Percentiles rank a stretch among this genome's conserved stretches.
phyloP scores from a whole-genome alignment of 2,797 vertebrate species.

The Brotula barbata region DNA sequence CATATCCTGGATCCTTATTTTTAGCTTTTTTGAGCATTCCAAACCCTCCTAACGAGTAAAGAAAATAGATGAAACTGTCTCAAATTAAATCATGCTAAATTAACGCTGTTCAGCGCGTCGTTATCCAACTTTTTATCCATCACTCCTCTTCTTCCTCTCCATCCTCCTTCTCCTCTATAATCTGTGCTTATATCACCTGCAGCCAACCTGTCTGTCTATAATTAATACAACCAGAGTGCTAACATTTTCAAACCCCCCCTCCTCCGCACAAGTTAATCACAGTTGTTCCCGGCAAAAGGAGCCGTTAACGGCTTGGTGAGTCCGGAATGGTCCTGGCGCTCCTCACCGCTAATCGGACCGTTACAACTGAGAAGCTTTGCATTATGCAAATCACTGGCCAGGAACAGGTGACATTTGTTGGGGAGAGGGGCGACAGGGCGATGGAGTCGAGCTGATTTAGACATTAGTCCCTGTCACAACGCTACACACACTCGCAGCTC shows the following conservation, averaged over 20 bases:
- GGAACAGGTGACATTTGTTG: constrained; percentile 99
- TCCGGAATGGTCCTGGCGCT: constrained; percentile 90
- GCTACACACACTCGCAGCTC: constrained; percentile 79
- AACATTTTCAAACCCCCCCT: constrained; percentile 47
- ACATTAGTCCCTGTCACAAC: constrained; percentile 99
- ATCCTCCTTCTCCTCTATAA: background rate
- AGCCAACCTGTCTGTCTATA: constrained; percentile 48
- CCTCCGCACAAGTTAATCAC: constrained; percentile 85
- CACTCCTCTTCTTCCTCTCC: background rate
- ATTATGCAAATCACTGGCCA: constrained; percentile 99
- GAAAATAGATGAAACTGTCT: too few relatives aligned
- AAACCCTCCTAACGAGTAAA: too few relatives aligned
- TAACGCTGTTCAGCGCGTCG: too few relatives aligned
- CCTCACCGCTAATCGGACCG: constrained; percentile 95
- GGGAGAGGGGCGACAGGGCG: constrained; percentile 87
- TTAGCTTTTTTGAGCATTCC: too few relatives aligned
- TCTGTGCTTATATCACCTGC: constrained; percentile 36
- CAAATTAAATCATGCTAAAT: too few relatives aligned
- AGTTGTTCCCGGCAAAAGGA: constrained; percentile 73
- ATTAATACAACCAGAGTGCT: constrained; percentile 53
- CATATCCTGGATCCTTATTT: too few relatives aligned
- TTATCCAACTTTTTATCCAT: background rate
- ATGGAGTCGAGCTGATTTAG: constrained; percentile 96
- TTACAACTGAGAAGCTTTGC: constrained; percentile 99
- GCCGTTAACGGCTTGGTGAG: constrained; percentile 93